phyloP scores from a whole-genome alignment of 2,888 invertebrate species.

The Caenorhabditis angaria region DNA sequence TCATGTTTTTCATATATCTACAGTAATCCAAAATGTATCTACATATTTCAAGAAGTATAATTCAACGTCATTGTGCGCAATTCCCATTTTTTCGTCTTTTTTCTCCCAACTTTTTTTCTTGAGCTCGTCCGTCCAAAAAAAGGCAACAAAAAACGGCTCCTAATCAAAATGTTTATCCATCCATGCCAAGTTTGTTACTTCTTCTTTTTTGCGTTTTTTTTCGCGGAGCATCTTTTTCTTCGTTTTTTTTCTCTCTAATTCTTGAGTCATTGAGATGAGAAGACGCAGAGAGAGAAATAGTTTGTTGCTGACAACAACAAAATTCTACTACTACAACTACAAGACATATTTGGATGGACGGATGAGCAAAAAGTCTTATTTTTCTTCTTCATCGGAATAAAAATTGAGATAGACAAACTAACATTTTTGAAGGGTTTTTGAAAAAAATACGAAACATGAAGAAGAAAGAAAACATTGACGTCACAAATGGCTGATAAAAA shows the following conservation, averaged over 20 bases:
- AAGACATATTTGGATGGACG: background rate
- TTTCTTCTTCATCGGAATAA: background rate
- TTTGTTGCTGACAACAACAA: background rate
- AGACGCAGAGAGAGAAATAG: background rate
- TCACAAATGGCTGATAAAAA: too few relatives aligned
- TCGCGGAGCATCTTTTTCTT: background rate
- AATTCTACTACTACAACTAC: background rate
- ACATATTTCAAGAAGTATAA: too few relatives aligned
- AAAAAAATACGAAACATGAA: too few relatives aligned
- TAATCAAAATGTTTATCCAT: slow-evolving; percentile 4
- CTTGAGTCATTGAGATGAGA: background rate
- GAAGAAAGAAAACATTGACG: too few relatives aligned
- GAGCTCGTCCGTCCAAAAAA: too few relatives aligned
- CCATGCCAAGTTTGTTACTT: slow-evolving; percentile 4
- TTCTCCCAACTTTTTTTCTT: background rate
- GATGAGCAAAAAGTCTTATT: background rate
- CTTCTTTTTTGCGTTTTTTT: too few relatives aligned
- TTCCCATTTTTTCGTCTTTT: background rate
- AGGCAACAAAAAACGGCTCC: too few relatives aligned
- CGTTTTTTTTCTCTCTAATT: too few relatives aligned
- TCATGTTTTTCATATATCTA: too few relatives aligned
- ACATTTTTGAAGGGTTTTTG: slow-evolving; percentile 1
- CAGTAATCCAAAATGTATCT: too few relatives aligned
- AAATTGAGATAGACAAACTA: slow-evolving; percentile 1
- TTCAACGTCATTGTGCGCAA: too few relatives aligned